Conservation (phyloP, 2,113 vertebrate species). For the Dunckerocampus dactyliophorus region DNA sequence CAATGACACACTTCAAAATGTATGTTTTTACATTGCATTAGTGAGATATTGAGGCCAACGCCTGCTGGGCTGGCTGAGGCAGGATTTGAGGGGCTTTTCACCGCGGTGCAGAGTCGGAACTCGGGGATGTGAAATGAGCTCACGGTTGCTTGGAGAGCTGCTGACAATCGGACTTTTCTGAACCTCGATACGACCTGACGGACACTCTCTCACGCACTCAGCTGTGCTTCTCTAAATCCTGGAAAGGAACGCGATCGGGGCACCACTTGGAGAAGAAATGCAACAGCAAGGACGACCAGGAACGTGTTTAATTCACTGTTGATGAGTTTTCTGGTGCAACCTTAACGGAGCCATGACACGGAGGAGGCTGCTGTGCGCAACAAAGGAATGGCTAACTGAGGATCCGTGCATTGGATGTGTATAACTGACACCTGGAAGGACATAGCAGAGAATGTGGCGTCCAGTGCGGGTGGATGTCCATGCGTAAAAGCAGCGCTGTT, state of each 20-base stretch:
- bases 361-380: conserved; percentile 29
- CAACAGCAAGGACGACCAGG: background rate
- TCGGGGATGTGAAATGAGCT: conserved; percentile 60
- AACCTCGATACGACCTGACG: conserved; percentile 18
- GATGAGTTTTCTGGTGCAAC: no score
- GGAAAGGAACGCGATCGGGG: conserved; percentile 20
- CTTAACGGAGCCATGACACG: conserved; percentile 13
- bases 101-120: conserved; percentile 43
- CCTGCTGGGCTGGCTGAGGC: conserved; percentile 52
- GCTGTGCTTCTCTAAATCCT: conserved; percentile 12
- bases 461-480: conserved; percentile 26
- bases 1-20: no score
- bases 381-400: conserved; percentile 47
- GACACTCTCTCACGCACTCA: conserved; percentile 14
- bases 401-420: conserved; percentile 51
- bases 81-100: conserved; percentile 43
- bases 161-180: conserved; percentile 39
- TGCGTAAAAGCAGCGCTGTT: conserved; percentile 58
- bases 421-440: conserved; percentile 38
- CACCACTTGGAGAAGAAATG: background rate
- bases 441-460: conserved; percentile 41
- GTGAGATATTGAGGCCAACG: conserved; percentile 30
- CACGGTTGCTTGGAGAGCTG: conserved; percentile 43
- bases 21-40: background rate
- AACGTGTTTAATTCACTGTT: background rate